Evolutionary conservation across 2,113 vertebrate genomes (phyloP).

Genomic region (Myotis brandtii): DNA sequence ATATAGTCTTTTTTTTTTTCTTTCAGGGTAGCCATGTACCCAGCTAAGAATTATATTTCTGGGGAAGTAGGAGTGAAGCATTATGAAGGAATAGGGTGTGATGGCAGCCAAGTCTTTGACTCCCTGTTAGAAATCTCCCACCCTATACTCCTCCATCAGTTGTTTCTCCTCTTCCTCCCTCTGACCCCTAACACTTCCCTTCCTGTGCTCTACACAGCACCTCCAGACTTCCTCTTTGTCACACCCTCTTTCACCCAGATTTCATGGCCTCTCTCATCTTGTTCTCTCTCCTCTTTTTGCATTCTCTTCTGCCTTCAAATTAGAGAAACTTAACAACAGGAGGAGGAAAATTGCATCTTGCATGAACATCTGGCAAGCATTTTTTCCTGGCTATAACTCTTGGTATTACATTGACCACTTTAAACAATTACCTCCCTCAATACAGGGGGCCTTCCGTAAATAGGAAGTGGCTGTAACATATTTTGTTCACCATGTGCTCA

Average conservation of each 20-base stretch:
- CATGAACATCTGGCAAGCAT: background rate
- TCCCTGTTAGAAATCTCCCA: background rate
- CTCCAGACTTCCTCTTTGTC: background rate
- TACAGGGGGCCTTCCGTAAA: background rate
- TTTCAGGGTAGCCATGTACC: background rate
- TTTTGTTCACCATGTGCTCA: background rate
- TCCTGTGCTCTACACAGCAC: background rate
- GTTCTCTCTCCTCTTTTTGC: background rate
- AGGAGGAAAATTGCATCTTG: background rate
- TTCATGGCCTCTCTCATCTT: background rate
- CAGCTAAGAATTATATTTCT: background rate
- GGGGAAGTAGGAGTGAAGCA: background rate
- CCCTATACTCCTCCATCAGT: too few relatives aligned
- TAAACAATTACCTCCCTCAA: background rate
- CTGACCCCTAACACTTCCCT: background rate
- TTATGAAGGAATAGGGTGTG: constrained; percentile 8
- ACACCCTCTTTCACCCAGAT: background rate
- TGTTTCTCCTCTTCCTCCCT: background rate
- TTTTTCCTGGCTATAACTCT: background rate
- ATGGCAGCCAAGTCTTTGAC: background rate
- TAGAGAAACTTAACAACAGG: background rate
- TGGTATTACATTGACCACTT: background rate
- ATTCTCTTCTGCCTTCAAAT: background rate
- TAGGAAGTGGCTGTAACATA: background rate
- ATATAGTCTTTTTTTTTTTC: too few relatives aligned